Percentiles rank a stretch among this genome's conserved stretches.
phyloP scores from a whole-genome alignment of 2,113 vertebrate species.

The Verasper variegatus region DNA sequence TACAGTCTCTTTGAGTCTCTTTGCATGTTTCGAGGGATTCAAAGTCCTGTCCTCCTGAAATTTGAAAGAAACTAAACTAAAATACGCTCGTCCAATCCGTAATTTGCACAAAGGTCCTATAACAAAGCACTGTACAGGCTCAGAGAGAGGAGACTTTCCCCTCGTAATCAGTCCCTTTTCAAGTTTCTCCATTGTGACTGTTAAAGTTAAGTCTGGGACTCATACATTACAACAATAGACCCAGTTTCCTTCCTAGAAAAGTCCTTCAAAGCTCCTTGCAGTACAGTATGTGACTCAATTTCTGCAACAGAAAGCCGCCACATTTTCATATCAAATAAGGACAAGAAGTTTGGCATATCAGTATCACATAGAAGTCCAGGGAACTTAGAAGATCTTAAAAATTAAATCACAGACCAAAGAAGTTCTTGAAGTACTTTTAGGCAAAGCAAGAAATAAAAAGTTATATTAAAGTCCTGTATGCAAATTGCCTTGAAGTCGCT shows the following conservation, averaged over 20 bases:
- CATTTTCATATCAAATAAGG: constrained; percentile 6
- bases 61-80: background rate
- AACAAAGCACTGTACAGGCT: background rate
- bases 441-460: background rate
- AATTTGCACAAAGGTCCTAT: constrained; percentile 30
- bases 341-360: background rate
- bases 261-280: background rate
- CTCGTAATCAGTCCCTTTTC: constrained; percentile 18
- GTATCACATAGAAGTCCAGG: background rate
- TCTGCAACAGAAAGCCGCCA: background rate
- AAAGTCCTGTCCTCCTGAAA: background rate
- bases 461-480: background rate
- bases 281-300: background rate
- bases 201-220: background rate
- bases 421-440: background rate
- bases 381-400: background rate
- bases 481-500: background rate
- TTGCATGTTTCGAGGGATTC: background rate
- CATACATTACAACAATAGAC: background rate
- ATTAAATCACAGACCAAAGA: background rate
- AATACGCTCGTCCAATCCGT: constrained; percentile 13
- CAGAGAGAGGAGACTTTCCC: constrained; percentile 7
- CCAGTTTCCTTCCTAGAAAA: constrained; percentile 2
- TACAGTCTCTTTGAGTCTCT: background rate
- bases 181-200: constrained; percentile 9